Base-by-base conservation (phyloP, 2,888 invertebrate genomes). In the Hemistola chrysoprasaria region DNA sequence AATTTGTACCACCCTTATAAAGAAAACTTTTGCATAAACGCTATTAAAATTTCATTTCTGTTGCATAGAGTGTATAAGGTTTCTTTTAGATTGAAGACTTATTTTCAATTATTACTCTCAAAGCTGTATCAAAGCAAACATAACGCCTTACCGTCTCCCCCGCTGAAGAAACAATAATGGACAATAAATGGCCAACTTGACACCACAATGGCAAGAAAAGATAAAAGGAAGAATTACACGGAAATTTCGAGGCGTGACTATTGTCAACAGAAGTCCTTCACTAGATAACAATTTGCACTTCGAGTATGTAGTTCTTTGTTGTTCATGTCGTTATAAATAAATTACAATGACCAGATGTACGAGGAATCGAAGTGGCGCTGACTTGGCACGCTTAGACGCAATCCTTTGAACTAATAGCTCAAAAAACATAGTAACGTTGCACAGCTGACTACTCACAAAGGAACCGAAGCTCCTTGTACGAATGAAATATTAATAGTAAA, bases 271-370 rank as follows among this genome's bases (percentile, higher is more conserved):
- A 65, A 52, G 63, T 54, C 54, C 62, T 73, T 67, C 72, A 80
- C 78, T 81, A 78, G 82, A 82, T 78, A 68, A 86, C 82, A 84
- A 87, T 87, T 88, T 84, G 85, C 78, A 74, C 75, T 64, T 85
- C 68, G 70, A 82, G 78, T 78, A 66, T 75, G 69, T 63, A 53
- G 29, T 39, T 50, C 64, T 71, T 85, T 86, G 84, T 79, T 72
- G 63, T 50, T 43, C 52, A 64, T 70, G 73, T n/a, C n/a, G n/a
- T 80, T 78, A 79, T 77, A 82, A 84, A 83, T 83, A 83, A 77
- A 78, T 62, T 59, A 84, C 81, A 85, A 87, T 71, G 67, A 63
- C 68, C 84, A 86, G 84, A 82, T 85, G 83, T 75, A 65, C 68
- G 61, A 70, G 11, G 16, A 6, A 7, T 22, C 24, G 24, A 4